Base-by-base conservation (phyloP, 2,888 invertebrate genomes). In the Torymus texanus region DNA sequence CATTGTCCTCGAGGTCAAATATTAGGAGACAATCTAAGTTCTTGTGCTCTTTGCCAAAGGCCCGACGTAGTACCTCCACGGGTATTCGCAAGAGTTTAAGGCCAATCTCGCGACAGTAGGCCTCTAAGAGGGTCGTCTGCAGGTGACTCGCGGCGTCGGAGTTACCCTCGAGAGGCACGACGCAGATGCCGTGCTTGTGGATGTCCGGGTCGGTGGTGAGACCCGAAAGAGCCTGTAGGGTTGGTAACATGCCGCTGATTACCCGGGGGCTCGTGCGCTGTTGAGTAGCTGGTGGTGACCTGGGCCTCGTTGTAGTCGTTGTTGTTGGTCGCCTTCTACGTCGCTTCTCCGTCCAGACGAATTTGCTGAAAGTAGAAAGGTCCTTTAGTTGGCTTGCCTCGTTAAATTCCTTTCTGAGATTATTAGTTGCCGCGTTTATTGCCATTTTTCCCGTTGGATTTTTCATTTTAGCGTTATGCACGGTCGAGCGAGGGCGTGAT, bases 61-160 rank as follows among this genome's bases (percentile, higher is more conserved):
- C 84, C 5, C 85, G 78, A 18, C 84, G 80, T 51, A 88, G 84
- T 24, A 81, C 83, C 18, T 85, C 82, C 51, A 83, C 84, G 53
- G 87, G 91, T 88, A 94, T 94, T 91, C 95, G 94, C 83, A 95
- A 93, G 73, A 95, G 94, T 85, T 94, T 94, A 86, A 95, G 95
- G 83, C 94, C 95, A 82, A 95, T 95, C 89, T 95, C 95, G 58
- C 93, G 94, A 89, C 95, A 95, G 88, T 95, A 95, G 0, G 95
- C 95, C 86, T 95, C 95, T 53, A 95, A 91, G 0, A 95, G 91
- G 5, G 95, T 95, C 87, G 94, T 94, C 85, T 95, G 95, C 92
- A 95, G 95, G 87, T 95, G 95, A 10, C 94, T 94, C 5, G 95
- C 94, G 50, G 95, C 93, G 88, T 95, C 95, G 56, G 92, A 93